Evolutionary conservation across 1,140 invertebrate species (phyloP).

Genomic region (Calosoma granatense): DNA sequence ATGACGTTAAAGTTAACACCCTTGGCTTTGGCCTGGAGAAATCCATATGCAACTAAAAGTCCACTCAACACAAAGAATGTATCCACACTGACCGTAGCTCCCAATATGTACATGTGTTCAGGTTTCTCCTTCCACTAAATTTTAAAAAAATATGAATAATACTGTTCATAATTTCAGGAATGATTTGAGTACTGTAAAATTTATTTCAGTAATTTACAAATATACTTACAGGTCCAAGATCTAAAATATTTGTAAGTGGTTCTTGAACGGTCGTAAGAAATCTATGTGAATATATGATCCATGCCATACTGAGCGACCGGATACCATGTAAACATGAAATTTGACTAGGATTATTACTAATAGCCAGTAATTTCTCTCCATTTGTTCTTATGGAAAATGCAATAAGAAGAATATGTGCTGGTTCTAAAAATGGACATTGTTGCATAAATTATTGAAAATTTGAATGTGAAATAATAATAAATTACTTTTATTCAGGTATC

Average conservation of each 20-base stretch:
- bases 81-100: slow-evolving; percentile 38
- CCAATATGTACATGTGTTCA: slow-evolving; percentile 27
- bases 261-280: slow-evolving; percentile 13
- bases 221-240: slow-evolving; percentile 17
- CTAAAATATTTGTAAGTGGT: slow-evolving; percentile 18
- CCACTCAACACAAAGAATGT: slow-evolving; percentile 50
- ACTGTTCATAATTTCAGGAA: neutral
- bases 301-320: slow-evolving; percentile 40
- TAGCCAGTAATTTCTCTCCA: slow-evolving; percentile 19
- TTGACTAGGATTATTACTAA: slow-evolving; percentile 18
- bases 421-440: slow-evolving; percentile 11
- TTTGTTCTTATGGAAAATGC: slow-evolving; percentile 22
- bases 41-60: slow-evolving; percentile 44
- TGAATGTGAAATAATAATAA: no score
- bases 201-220: neutral
- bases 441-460: no score
- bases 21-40: slow-evolving; percentile 37
- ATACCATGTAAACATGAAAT: slow-evolving; percentile 42
- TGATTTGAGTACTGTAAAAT: neutral
- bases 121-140: slow-evolving; percentile 11
- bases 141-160: no score
- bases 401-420: slow-evolving; percentile 12
- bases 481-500: no score
- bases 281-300: slow-evolving; percentile 42
- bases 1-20: slow-evolving; percentile 28